These are phyloP conservation scores for Leptinotarsa tumamoca DNA, from an alignment of 2,888 invertebrate genomes.

Conservation along the genomic window DNA sequence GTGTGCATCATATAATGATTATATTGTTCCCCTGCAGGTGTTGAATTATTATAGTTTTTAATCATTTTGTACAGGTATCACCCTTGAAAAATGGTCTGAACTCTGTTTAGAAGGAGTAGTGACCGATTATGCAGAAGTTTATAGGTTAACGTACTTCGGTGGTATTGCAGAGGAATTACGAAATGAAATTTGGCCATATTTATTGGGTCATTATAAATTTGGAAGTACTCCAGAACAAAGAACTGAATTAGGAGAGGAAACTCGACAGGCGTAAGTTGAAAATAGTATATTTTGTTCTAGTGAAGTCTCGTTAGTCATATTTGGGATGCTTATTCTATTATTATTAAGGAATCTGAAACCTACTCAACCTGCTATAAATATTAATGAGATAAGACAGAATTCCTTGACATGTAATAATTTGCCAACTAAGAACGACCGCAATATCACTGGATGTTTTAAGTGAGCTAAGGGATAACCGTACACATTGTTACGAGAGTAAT, in stretches of 20 bases:
- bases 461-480: too few species aligned
- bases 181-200: conserved; percentile 88
- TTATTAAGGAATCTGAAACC: too few species aligned
- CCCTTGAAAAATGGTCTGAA: conserved; percentile 79
- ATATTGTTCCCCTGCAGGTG: too few species aligned
- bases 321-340: too few species aligned
- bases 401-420: too few species aligned
- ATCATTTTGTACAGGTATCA: conserved; percentile 69
- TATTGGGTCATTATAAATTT: conserved; percentile 87
- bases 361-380: too few species aligned
- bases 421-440: too few species aligned
- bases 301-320: too few species aligned
- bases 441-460: too few species aligned
- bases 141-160: conserved; percentile 87
- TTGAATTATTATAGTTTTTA: neutral
- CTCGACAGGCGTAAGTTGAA: conserved; percentile 70
- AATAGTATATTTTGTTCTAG: too few species aligned
- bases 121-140: conserved; percentile 78
- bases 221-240: conserved; percentile 78
- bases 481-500: too few species aligned
- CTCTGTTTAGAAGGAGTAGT: conserved; percentile 75
- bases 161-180: conserved; percentile 85
- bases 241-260: conserved; percentile 74
- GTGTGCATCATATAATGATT: conserved; percentile 10
- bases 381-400: too few species aligned